Conservation (phyloP, 2,113 vertebrate genomes). For the cattle (Bos taurus) region ARS-UCD2.0 NC_037329.1:101111001-101111500, state of each 20-base stretch:
- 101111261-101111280: not conserved
- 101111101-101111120: not conserved
- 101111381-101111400: not conserved
- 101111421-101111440: constrained; percentile 36
- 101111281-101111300: not conserved
- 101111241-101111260: not conserved
- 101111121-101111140: not conserved
- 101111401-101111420: constrained; percentile 18
- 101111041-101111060: not conserved
- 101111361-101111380: not conserved
- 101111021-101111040: not conserved
- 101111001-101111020: not conserved
- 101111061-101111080: not conserved
- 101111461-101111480: not conserved
- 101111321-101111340: not conserved
- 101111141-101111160: not conserved
- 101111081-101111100: not conserved
- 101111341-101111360: not conserved
- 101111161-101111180: not conserved
- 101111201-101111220: not conserved
- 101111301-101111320: not conserved
- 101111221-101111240: not conserved
- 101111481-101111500: not conserved
- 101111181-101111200: not conserved
- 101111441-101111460: constrained; percentile 23